A percentile compares a stretch with the other conserved stretches of the same genome.
These are phyloP conservation scores for Phaethornis superciliosus DNA, from an alignment of 2,113 vertebrate genomes.

Conservation along the genomic window DNA sequence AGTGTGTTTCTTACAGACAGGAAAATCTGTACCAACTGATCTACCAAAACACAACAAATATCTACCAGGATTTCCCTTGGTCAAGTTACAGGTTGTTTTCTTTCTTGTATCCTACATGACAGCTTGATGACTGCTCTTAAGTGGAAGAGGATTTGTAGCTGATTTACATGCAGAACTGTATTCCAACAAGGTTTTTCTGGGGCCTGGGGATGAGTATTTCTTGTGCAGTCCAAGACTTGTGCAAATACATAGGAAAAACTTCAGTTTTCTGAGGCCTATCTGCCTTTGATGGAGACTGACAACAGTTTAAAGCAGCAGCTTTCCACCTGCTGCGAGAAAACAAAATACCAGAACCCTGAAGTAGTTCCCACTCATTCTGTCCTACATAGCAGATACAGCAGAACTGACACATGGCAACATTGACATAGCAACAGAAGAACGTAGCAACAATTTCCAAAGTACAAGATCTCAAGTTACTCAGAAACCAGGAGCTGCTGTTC, in stretches of 20 bases:
- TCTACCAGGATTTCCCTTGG: not conserved
- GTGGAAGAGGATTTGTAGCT: not conserved
- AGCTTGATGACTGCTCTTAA: not conserved
- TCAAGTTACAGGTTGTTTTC: not conserved
- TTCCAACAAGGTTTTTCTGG: not conserved
- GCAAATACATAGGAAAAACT: not conserved
- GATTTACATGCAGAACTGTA: not conserved
- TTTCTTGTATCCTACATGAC: not conserved
- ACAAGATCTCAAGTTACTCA: not conserved
- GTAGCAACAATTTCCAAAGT: not conserved
- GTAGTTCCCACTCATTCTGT: not conserved
- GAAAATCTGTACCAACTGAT: not conserved
- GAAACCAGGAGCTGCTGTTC: not conserved
- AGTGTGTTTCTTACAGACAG: not conserved
- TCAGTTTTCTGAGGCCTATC: not conserved
- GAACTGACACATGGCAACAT: not conserved
- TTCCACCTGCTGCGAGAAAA: not conserved
- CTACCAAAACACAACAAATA: not conserved
- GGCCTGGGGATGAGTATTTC: not conserved
- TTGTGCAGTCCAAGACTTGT: not conserved
- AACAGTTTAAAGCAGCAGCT: not conserved
- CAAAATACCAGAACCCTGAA: not conserved
- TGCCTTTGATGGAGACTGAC: not conserved
- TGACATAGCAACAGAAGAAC: not conserved
- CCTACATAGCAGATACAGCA: not conserved